Conservation (phyloP, 2,797 vertebrate species). For the Cyprinella venusta region DNA sequence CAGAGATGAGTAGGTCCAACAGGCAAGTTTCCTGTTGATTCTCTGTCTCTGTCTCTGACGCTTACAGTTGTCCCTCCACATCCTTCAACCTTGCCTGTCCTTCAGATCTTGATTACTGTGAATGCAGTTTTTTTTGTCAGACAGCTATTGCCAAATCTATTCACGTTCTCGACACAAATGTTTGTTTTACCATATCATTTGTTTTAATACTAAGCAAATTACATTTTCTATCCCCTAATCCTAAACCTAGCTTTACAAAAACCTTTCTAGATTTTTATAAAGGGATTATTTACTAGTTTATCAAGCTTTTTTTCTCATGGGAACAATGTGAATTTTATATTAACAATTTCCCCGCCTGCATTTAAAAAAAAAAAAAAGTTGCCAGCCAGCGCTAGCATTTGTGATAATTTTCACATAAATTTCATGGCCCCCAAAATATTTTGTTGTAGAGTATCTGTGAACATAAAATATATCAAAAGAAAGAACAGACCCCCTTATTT, state of each 20-base stretch:
- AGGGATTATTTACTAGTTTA: slow-evolving; percentile 15
- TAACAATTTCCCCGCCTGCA: too few relatives aligned
- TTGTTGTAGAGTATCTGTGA: too few relatives aligned
- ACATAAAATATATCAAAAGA: too few relatives aligned
- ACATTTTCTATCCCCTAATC: slow-evolving; percentile 23
- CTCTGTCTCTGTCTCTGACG: slow-evolving; percentile 26
- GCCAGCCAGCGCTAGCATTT: too few relatives aligned
- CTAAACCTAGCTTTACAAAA: not conserved
- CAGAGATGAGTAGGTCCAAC: slow-evolving; percentile 40
- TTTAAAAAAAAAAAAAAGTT: too few relatives aligned
- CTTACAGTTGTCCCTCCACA: slow-evolving; percentile 26
- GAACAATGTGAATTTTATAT: not conserved
- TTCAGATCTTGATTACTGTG: slow-evolving; percentile 37
- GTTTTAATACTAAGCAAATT: slow-evolving; percentile 5
- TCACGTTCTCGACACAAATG: slow-evolving; percentile 17
- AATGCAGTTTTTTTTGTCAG: slow-evolving; percentile 26
- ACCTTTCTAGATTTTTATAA: slow-evolving; percentile 9
- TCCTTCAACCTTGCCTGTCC: slow-evolving; percentile 47
- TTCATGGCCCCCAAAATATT: too few relatives aligned
- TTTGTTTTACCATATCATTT: slow-evolving; percentile 18
- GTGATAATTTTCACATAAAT: too few relatives aligned
- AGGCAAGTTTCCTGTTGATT: slow-evolving; percentile 33
- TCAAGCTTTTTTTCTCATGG: not conserved
- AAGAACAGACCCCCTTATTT: too few relatives aligned
- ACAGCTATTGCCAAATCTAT: slow-evolving; percentile 25